Conservation (phyloP, 1,140 invertebrate genomes). For the Brachionus rubens region DNA sequence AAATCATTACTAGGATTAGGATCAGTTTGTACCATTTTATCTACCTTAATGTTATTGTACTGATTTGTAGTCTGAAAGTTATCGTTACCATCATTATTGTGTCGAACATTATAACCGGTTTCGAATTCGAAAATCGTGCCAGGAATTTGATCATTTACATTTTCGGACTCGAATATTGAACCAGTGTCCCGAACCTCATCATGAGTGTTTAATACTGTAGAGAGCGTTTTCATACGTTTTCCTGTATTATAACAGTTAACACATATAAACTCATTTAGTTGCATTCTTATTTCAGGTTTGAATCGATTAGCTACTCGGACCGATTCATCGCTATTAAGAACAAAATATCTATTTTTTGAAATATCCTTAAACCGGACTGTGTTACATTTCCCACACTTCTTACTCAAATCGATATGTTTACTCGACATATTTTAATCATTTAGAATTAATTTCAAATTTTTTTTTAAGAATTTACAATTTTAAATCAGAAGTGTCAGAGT, state of each 20-base stretch:
- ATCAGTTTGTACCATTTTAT: neutral
- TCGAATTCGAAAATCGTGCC: too few relatives aligned
- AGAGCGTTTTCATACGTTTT: neutral
- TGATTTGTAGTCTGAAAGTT: neutral
- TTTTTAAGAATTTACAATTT: too few relatives aligned
- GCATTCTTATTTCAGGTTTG: neutral
- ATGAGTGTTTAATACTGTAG: too few relatives aligned
- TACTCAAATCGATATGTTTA: neutral
- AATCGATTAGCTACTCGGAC: neutral
- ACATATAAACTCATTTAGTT: neutral
- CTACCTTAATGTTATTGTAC: conserved; percentile 51
- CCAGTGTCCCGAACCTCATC: too few relatives aligned
- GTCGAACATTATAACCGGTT: too few relatives aligned
- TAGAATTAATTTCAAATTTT: too few relatives aligned
- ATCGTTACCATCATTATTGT: too few relatives aligned
- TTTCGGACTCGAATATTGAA: too few relatives aligned
- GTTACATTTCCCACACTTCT: neutral
- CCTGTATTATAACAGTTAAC: neutral
- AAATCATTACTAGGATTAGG: neutral
- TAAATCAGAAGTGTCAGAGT: too few relatives aligned
- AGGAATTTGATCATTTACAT: too few relatives aligned
- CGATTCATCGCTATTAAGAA: neutral
- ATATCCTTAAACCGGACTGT: conserved; percentile 2
- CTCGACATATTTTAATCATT: neutral
- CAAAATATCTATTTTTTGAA: neutral